These are phyloP conservation scores for Drosophila subquinaria DNA, from an alignment of 2,888 invertebrate species.

Conservation along the genomic window DNA sequence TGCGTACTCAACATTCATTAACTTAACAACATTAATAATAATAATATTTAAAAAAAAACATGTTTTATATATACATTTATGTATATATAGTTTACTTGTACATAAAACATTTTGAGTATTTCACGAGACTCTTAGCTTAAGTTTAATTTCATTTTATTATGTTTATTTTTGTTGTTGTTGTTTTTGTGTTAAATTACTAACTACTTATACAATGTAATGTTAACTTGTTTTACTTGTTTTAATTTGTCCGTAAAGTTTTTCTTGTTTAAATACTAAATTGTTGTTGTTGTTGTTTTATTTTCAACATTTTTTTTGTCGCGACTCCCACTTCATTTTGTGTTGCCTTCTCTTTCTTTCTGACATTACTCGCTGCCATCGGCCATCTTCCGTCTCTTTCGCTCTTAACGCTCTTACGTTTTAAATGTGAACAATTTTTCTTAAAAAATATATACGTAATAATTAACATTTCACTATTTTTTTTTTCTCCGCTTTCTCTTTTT, in stretches of 20 bases:
- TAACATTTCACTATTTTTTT: conserved; percentile 71
- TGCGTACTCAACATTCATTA: conserved; percentile 45
- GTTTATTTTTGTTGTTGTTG: conserved; percentile 28
- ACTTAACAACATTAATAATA: conserved; percentile 72
- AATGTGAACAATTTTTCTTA: conserved; percentile 80
- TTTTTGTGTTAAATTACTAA: conserved; percentile 83
- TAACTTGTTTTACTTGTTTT: conserved; percentile 85
- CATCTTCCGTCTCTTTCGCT: conserved; percentile 6
- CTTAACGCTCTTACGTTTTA: conserved; percentile 48
- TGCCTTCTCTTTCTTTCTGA: conserved; percentile 12
- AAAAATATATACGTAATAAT: conserved; percentile 83
- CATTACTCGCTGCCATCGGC: neutral
- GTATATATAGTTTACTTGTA: conserved; percentile 30
- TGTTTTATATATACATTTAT: conserved; percentile 65
- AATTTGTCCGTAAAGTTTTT: conserved; percentile 82
- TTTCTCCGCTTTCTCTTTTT: conserved; percentile 1
- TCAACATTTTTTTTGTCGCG: conserved; percentile 16
- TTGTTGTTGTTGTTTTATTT: conserved; percentile 24
- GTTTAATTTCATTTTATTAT: conserved; percentile 22
- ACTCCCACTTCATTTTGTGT: conserved; percentile 13
- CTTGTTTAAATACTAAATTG: conserved; percentile 60
- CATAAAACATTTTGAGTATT: conserved; percentile 53
- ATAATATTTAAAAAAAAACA: conserved; percentile 52
- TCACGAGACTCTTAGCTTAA: conserved; percentile 50
- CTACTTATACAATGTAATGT: conserved; percentile 85